Percentiles rank a stretch among this genome's conserved stretches.
Conservation (phyloP, 2,113 vertebrate species). For the Pseudorasbora parva region DNA sequence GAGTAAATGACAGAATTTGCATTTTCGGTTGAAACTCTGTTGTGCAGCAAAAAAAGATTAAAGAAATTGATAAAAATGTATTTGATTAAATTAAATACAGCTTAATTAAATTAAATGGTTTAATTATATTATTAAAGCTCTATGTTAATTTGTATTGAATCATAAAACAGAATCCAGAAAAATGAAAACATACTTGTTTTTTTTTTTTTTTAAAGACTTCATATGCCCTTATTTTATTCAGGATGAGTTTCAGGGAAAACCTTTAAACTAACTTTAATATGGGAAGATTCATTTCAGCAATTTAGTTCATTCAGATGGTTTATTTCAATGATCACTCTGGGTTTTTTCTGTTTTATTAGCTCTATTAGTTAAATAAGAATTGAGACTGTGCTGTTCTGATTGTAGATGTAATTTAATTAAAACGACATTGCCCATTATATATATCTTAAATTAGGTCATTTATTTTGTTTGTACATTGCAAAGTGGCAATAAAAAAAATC, state of each 20-base stretch:
- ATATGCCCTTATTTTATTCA: background rate
- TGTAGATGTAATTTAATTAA: background rate
- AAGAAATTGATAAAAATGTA: background rate
- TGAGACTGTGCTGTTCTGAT: background rate
- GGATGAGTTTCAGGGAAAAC: background rate
- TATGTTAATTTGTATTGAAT: background rate
- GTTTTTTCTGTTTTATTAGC: background rate
- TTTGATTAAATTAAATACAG: background rate
- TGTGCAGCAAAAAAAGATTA: background rate
- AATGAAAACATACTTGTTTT: no score
- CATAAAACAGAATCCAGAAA: background rate
- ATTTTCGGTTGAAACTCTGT: no score
- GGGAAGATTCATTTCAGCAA: background rate
- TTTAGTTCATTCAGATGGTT: background rate
- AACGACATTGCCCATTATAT: background rate
- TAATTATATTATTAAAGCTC: background rate
- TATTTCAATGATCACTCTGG: background rate
- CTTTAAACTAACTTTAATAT: background rate
- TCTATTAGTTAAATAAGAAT: background rate
- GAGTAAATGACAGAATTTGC: no score
- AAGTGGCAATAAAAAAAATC: background rate
- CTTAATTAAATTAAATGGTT: no score
- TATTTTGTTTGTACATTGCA: background rate
- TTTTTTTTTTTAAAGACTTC: no score
- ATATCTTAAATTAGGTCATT: background rate